Evolutionary conservation across 2,113 vertebrate species (phyloP), one percentile per base, ranked within the genome.

Genomic region (Acinonyx jubatus): DNA sequence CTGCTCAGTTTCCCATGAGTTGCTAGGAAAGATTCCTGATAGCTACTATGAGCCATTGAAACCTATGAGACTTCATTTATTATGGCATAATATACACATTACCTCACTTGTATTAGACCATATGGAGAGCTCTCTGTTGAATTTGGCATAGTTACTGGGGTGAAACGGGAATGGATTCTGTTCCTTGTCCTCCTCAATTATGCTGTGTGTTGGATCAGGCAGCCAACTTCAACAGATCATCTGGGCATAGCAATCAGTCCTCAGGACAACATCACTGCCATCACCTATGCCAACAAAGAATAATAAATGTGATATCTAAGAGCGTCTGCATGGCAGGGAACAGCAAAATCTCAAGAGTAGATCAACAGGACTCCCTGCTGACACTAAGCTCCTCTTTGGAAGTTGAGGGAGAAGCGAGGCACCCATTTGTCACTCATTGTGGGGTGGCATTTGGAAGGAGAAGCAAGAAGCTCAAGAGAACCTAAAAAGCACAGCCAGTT

Each of bases 101-200:
- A 97, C 98, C 98, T 98, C 92, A 87, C 98, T 98, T 23, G 97
- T 93, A 97, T 69, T 78, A 97, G 97, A 98, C 98, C 98, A 98
- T 98, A 98, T 98, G 98, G 98, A 99, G 98, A 96, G 45, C 97
- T 99, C 98, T 97, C 98, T 89, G 98, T 95, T 98, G 98, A 96
- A 98, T 98, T 97, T 96, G 98, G 98, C 95, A 84, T 79, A 93
- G 97, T 94, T 96, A 97, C 97, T 96, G 97, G 98, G 98, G 94
- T 98, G 98, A 98, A 98, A 98, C 92, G 0, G 93, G 98, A 97
- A 97, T 5, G 98, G 92, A 97, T 98, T 98, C 89, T 97, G 94
- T 98, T 98, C 97, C 98, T 98, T 95, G 7, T 97, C 96, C 98
- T 98, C 98, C 92, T 98, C 98, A 98, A 78, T 98, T 97, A 96